These are phyloP conservation scores for Muscina levida DNA, from an alignment of 2,888 invertebrate species.

Conservation along the genomic window DNA sequence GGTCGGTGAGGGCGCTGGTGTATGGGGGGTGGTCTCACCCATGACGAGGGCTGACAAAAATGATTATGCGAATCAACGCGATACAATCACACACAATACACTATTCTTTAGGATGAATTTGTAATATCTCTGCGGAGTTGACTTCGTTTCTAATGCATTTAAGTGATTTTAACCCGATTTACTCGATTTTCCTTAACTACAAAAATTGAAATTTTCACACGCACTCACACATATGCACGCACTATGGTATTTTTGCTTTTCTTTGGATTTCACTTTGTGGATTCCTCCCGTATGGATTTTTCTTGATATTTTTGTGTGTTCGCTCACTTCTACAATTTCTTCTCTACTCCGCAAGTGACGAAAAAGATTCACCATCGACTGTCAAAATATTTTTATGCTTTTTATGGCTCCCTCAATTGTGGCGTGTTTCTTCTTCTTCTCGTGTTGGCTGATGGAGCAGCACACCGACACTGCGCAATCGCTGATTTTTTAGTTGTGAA, in stretches of 20 bases:
- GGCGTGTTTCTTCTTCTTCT: slow-evolving; percentile 42
- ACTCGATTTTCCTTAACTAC: background rate
- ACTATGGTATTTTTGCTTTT: slow-evolving; percentile 11
- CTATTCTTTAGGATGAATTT: too few species aligned
- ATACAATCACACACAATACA: too few species aligned
- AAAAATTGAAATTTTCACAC: slow-evolving; percentile 1
- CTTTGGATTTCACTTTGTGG: slow-evolving; percentile 54
- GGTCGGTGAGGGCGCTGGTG: slow-evolving; percentile 74
- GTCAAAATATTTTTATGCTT: slow-evolving; percentile 51
- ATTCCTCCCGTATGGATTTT: slow-evolving; percentile 59
- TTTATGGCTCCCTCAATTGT: background rate
- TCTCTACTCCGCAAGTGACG: slow-evolving; percentile 20
- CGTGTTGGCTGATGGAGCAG: slow-evolving; percentile 27
- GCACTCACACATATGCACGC: background rate
- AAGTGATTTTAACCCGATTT: background rate
- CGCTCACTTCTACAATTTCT: slow-evolving; percentile 34
- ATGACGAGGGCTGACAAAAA: slow-evolving; percentile 49
- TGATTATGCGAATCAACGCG: too few species aligned
- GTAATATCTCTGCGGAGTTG: too few species aligned
- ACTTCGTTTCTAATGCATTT: slow-evolving; percentile 50
- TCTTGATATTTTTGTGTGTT: slow-evolving; percentile 45
- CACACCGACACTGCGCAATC: slow-evolving; percentile 51
- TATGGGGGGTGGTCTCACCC: slow-evolving; percentile 72
- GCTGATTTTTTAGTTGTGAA: slow-evolving; percentile 15
- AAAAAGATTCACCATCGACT: slow-evolving; percentile 37